Percentiles rank a stretch among this genome's conserved stretches.
Conservation (phyloP, 2,797 vertebrate species). For the Chlorospingus semifuscus region DNA sequence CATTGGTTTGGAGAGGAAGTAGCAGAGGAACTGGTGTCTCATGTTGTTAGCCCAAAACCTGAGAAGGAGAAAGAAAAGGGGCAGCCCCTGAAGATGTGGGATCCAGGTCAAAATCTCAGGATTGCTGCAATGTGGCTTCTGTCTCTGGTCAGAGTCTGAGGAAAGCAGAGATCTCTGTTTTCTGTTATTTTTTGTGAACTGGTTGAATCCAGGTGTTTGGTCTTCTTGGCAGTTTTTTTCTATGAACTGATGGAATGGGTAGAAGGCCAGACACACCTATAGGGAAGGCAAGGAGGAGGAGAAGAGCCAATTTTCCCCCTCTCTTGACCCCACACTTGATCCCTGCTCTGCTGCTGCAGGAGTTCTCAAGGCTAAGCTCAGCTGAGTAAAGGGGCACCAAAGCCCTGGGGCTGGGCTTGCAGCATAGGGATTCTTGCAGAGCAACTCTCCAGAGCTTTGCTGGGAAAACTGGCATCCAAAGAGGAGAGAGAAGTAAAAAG, state of each 20-base stretch:
- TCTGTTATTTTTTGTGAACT: not conserved
- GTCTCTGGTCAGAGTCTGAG: not conserved
- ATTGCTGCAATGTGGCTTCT: not conserved
- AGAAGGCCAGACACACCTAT: not conserved
- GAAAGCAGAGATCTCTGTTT: not conserved
- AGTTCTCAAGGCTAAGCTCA: not conserved
- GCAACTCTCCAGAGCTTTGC: not conserved
- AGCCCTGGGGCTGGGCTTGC: not conserved
- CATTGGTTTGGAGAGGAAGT: not conserved
- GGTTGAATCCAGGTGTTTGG: not conserved
- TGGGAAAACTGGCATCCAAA: not conserved
- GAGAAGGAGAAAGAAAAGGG: not conserved
- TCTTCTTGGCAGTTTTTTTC: not conserved
- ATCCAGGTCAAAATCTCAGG: not conserved
- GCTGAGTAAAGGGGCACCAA: not conserved
- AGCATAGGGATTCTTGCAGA: not conserved
- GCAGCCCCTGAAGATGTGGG: not conserved
- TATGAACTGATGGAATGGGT: not conserved
- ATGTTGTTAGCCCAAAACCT: not conserved
- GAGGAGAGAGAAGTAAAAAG: not conserved
- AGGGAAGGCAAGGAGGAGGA: not conserved
- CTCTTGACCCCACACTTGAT: rapidly evolving
- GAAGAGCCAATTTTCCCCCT: not conserved
- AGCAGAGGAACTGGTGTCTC: not conserved
- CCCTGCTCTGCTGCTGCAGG: not conserved